Percentiles rank a stretch among this genome's conserved stretches.
Conservation (phyloP, 1,140 invertebrate genomes). For the Matsumurasca onukii region DNA sequence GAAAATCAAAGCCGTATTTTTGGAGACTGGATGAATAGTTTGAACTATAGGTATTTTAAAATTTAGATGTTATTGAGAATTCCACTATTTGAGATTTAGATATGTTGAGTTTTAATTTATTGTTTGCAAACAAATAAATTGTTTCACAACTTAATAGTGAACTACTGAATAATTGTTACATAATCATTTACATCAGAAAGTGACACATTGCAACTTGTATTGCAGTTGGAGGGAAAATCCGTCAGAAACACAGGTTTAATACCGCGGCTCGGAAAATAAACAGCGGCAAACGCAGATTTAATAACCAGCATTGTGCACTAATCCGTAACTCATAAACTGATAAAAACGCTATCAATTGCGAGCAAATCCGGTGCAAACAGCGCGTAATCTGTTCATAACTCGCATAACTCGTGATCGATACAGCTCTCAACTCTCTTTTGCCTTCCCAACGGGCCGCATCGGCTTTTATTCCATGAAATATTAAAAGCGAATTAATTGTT, state of each 20-base stretch:
- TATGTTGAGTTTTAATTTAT: no score
- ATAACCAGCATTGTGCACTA: not conserved
- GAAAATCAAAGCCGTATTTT: no score
- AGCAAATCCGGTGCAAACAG: not conserved
- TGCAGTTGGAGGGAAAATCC: no score
- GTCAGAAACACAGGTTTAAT: not conserved
- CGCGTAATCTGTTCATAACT: not conserved
- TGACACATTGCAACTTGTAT: no score
- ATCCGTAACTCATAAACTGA: not conserved
- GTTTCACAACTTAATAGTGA: no score
- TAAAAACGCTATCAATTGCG: not conserved
- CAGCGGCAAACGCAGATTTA: not conserved
- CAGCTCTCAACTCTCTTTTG: not conserved
- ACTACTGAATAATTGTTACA: no score
- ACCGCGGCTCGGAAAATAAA: not conserved
- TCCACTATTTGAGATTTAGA: no score
- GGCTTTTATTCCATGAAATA: not conserved
- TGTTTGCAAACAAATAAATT: no score
- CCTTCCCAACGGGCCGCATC: not conserved
- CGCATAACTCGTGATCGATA: not conserved
- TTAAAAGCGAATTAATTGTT: not conserved
- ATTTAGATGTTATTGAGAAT: no score
- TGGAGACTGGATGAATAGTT: no score
- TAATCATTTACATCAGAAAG: no score
- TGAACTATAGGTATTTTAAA: no score